phyloP scores from a whole-genome alignment of 2,113 vertebrate genomes.

The Ptilonorhynchus violaceus region DNA sequence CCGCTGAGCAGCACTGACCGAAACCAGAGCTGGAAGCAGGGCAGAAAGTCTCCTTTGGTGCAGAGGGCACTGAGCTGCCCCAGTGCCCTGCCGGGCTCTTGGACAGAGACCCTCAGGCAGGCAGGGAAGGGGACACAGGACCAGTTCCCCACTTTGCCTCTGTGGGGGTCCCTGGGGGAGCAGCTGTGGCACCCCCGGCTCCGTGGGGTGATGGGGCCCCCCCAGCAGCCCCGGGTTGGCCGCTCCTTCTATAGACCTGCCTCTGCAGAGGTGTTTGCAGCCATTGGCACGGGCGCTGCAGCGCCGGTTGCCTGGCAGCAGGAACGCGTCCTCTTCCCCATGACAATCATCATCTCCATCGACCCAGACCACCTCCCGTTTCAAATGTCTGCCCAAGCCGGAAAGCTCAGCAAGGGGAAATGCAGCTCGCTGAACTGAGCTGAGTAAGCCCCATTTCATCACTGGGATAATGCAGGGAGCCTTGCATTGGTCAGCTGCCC shows the following conservation, averaged over 20 bases:
- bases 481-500: not conserved
- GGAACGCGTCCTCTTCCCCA: slow-evolving; percentile 13
- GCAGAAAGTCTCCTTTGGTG: not conserved
- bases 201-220: not conserved
- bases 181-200: not conserved
- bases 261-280: slow-evolving; percentile 59
- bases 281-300: slow-evolving; percentile 40
- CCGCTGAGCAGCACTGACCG: not conserved
- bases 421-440: accelerated
- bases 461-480: not conserved
- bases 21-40: accelerated
- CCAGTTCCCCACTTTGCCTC: accelerated
- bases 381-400: not conserved
- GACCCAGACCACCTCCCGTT: not conserved
- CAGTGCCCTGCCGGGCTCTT: not conserved
- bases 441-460: not conserved
- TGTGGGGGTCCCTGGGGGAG: not conserved
- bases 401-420: not conserved
- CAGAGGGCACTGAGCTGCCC: not conserved
- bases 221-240: not conserved
- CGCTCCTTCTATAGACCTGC: slow-evolving; percentile 11
- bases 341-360: not conserved
- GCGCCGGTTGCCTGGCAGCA: slow-evolving; percentile 61
- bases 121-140: not conserved
- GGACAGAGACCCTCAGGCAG: accelerated